Conservation (phyloP, 2,888 invertebrate genomes). For the Chydorus sphaericus region DNA sequence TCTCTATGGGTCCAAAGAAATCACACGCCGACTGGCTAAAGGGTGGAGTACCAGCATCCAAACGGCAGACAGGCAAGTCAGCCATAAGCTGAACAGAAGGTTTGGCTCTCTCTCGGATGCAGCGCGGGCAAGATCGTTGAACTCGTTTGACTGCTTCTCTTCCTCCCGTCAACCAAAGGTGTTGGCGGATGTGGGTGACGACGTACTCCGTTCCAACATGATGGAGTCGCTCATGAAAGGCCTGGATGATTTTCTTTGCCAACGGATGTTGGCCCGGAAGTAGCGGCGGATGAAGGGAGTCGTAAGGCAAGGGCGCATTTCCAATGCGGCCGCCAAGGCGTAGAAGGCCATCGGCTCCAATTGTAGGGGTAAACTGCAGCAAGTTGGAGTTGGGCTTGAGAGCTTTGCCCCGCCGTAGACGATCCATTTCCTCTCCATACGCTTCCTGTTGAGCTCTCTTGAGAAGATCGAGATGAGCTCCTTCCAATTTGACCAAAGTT, state of each 20-base stretch:
- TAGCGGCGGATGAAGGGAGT: not conserved
- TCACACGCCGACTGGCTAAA: slow-evolving; percentile 15
- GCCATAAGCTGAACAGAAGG: slow-evolving; percentile 15
- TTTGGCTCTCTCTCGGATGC: slow-evolving; percentile 7
- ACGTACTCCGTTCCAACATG: slow-evolving; percentile 12
- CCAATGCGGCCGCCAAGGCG: slow-evolving; percentile 13
- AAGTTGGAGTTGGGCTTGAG: not conserved
- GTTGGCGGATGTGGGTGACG: slow-evolving; percentile 11
- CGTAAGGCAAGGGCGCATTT: not conserved
- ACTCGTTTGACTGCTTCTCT: slow-evolving; percentile 11
- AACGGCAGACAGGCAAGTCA: slow-evolving; percentile 7
- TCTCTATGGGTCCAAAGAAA: slow-evolving; percentile 15
- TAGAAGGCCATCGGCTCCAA: slow-evolving; percentile 3
- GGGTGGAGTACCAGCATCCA: slow-evolving; percentile 5
- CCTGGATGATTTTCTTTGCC: not conserved
- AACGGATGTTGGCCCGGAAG: not conserved
- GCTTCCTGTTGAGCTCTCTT: not conserved
- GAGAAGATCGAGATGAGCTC: not conserved
- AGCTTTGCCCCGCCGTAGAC: not conserved
- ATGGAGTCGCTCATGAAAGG: not conserved
- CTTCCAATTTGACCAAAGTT: not conserved
- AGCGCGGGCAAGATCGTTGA: slow-evolving; percentile 11
- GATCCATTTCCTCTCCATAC: not conserved
- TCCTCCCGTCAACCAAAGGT: slow-evolving; percentile 9
- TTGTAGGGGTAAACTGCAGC: slow-evolving; percentile 20